Base-by-base conservation (phyloP, 2,888 invertebrate genomes). In the Chorisops tibialis region DNA sequence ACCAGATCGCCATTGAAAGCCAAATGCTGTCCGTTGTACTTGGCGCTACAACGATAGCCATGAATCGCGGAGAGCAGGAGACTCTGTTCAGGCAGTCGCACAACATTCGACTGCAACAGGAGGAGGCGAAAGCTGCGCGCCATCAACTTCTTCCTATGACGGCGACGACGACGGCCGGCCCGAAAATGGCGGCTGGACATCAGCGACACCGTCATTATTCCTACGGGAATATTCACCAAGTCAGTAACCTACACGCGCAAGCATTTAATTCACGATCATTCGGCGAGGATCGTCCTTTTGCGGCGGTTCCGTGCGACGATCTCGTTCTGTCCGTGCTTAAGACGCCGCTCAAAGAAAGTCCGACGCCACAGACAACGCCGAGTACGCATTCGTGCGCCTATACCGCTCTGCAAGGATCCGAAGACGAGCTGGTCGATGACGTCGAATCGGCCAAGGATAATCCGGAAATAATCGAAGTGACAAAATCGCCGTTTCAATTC, bases 41-140 rank as follows among this genome's bases (percentile, higher is more conserved):
- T 76, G 69, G 73, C 62, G 71, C 73, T 68, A 79, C 77, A 71
- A 68, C 72, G 67, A 72, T 73, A 70, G 79, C 79, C 70, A 85
- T 85, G 85, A 85, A 85, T 78, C 81, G 84, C 64, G 83, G 82
- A 66, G 85, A 85, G 73, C 84, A 85, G 76, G 84, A 84, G 72
- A 82, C 79, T 69, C 76, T 85, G 68, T 85, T 82, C 72, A 78
- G 85, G 68, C 84, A 84, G 71, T 84, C 84, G 68, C 80, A 84
- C 67, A 83, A 83, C 71, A 77, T 85, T 64, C 67, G 70, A 63
- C 65, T 70, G 68, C 69, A 69, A 56, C 70, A 70, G 48, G 68
- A 69, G 59, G 67, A 68, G 65, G 68, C 68, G 50, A 69, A 67
- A 64, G 66, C 67, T 18, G 63, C 51, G 4, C 56, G 63, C 11